These are phyloP conservation scores for Myotis pilosus DNA, from an alignment of 2,797 vertebrate genomes.

Conservation along the genomic window DNA sequence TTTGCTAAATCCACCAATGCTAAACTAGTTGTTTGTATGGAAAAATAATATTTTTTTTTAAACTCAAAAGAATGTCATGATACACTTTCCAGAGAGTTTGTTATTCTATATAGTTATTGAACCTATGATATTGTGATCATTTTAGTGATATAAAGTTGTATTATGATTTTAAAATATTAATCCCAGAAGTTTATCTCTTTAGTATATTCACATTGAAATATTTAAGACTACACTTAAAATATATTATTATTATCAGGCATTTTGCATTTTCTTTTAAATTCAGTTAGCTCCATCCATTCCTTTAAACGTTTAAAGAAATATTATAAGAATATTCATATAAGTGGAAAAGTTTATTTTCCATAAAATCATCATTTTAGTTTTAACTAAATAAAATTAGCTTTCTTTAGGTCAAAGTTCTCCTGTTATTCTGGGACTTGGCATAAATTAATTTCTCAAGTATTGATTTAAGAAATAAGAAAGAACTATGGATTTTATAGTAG, in stretches of 20 bases:
- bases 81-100: not conserved
- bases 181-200: not conserved
- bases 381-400: slow-evolving; percentile 32
- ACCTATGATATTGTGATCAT: not conserved
- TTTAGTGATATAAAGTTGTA: not conserved
- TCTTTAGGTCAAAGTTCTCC: not conserved
- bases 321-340: not conserved
- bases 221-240: not conserved
- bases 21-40: not conserved
- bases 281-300: not conserved
- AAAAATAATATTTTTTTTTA: not conserved
- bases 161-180: not conserved
- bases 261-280: not conserved
- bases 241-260: not conserved
- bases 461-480: not conserved
- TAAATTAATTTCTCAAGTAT: not conserved
- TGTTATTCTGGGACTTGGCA: not conserved
- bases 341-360: not conserved
- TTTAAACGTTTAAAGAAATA: not conserved
- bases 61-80: not conserved
- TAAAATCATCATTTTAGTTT: slow-evolving; percentile 19
- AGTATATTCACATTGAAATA: not conserved
- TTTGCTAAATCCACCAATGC: not conserved
- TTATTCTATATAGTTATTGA: not conserved
- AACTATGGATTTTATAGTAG: not conserved